These are phyloP conservation scores for Helicoverpa zea DNA, from an alignment of 1,140 invertebrate species.

Conservation along the genomic window DNA sequence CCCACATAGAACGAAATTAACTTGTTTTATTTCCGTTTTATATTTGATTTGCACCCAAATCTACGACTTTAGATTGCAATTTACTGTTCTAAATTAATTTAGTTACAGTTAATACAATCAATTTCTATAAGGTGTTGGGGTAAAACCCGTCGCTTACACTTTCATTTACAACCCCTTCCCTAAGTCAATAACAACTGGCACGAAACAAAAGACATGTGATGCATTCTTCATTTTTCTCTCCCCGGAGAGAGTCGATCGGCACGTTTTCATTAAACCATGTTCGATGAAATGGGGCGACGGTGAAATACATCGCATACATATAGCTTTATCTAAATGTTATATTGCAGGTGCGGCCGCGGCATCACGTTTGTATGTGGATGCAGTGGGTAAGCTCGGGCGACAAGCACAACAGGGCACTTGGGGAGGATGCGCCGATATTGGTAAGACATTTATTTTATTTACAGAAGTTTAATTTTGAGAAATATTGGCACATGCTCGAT, in stretches of 20 bases:
- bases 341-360: conserved; percentile 93
- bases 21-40: too few species aligned
- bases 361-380: conserved; percentile 94
- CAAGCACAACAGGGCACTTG: conserved; percentile 95
- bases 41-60: too few species aligned
- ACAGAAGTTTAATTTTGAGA: background rate
- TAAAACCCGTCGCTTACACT: background rate
- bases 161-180: conserved; percentile 7
- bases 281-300: conserved; percentile 9
- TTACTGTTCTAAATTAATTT: too few species aligned
- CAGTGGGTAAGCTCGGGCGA: conserved; percentile 93
- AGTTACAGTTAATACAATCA: too few species aligned
- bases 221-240: conserved; percentile 19
- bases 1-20: too few species aligned
- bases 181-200: background rate
- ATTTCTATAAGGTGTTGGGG: too few species aligned
- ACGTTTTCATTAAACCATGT: conserved; percentile 25
- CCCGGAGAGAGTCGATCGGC: conserved; percentile 1
- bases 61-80: too few species aligned
- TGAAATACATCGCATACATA: conserved; percentile 5
- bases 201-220: background rate
- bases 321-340: conserved; percentile 16
- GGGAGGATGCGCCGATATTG: conserved; percentile 96
- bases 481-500: background rate
- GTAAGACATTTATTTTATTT: conserved; percentile 65